phyloP scores from a whole-genome alignment of 2,113 vertebrate species.

The Arvicanthis niloticus region DNA sequence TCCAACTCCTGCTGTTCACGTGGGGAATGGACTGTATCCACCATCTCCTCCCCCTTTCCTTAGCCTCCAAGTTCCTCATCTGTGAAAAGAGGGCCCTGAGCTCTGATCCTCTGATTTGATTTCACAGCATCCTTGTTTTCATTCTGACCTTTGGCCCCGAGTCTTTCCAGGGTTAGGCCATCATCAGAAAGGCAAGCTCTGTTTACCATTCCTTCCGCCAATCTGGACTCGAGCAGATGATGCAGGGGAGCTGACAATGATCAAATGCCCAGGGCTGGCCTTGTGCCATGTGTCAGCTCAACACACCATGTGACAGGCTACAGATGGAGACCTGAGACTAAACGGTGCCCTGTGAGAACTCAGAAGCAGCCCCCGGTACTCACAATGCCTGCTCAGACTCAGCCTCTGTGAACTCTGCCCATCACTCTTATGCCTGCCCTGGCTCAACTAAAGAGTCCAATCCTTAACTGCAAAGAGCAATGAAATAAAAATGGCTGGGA shows the following conservation, averaged over 20 bases:
- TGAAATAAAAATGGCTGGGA: background rate
- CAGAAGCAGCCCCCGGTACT: background rate
- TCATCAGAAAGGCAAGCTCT: constrained; percentile 34
- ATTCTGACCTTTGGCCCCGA: constrained; percentile 42
- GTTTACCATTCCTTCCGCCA: background rate
- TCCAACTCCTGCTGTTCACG: background rate
- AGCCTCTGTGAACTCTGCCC: background rate
- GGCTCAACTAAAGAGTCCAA: background rate
- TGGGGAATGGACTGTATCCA: background rate
- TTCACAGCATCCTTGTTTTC: constrained; percentile 52
- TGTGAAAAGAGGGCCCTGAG: constrained; percentile 32
- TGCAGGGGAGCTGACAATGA: constrained; percentile 37
- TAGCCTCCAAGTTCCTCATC: constrained; percentile 17
- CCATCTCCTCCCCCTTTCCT: background rate
- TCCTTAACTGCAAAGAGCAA: background rate
- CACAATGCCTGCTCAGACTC: background rate
- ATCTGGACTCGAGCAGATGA: constrained; percentile 31
- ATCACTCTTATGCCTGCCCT: background rate
- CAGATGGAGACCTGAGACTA: constrained; percentile 38
- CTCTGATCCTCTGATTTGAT: constrained; percentile 51
- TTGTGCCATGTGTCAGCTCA: constrained; percentile 25
- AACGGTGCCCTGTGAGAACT: background rate
- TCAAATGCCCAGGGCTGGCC: constrained; percentile 58
- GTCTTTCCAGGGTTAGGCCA: background rate
- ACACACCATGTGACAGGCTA: background rate